Conservation (phyloP, 2,888 invertebrate genomes). For the Cheilosia urbana region DNA sequence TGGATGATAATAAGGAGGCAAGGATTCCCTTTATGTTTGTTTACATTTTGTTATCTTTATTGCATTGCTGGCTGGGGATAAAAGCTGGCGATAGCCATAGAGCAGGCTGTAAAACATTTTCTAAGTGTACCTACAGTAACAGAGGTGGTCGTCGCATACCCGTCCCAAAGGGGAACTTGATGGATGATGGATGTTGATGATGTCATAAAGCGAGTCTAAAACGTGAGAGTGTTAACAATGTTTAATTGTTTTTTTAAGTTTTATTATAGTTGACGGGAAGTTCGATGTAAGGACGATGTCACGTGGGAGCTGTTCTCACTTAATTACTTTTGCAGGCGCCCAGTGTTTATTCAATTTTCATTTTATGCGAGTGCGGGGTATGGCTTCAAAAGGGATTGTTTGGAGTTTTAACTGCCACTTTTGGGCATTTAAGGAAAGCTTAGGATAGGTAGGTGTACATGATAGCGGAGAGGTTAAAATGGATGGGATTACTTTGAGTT, state of each 20-base stretch:
- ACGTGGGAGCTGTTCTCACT: slow-evolving; percentile 43
- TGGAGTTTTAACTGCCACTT: slow-evolving; percentile 28
- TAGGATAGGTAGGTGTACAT: background rate
- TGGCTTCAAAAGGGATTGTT: slow-evolving; percentile 1
- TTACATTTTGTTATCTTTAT: slow-evolving; percentile 52
- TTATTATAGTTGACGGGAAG: slow-evolving; percentile 56
- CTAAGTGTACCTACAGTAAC: slow-evolving; percentile 22
- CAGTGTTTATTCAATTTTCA: slow-evolving; percentile 19
- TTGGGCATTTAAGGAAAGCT: slow-evolving; percentile 16
- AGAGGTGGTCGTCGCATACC: background rate
- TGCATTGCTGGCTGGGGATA: slow-evolving; percentile 27
- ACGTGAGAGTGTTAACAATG: slow-evolving; percentile 61
- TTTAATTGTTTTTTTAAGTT: slow-evolving; percentile 72
- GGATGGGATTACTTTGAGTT: slow-evolving; percentile 4
- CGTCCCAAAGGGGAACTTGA: slow-evolving; percentile 9
- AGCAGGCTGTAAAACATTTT: slow-evolving; percentile 40
- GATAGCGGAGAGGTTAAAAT: slow-evolving; percentile 13
- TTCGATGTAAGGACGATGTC: slow-evolving; percentile 20
- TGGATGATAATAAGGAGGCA: background rate
- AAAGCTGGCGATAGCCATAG: background rate
- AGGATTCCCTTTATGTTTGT: slow-evolving; percentile 54
- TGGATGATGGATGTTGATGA: slow-evolving; percentile 45
- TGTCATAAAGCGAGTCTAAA: slow-evolving; percentile 38
- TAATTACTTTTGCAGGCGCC: slow-evolving; percentile 21
- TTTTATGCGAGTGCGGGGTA: background rate